Conservation (phyloP, 2,797 vertebrate species). For the Sardinella longiceps region DNA sequence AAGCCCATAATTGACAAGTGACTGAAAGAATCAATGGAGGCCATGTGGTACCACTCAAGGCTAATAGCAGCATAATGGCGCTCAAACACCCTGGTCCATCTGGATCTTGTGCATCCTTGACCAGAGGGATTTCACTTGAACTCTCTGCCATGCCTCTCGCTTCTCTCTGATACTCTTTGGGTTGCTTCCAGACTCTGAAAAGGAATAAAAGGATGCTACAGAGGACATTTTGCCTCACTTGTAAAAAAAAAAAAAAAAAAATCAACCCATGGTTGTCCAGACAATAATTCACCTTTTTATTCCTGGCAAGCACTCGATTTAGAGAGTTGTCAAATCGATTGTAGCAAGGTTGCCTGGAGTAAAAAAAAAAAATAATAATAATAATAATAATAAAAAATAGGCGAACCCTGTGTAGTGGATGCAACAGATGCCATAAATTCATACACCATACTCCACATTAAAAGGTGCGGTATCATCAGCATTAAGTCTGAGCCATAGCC, state of each 20-base stretch:
- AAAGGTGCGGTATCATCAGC: too few species aligned
- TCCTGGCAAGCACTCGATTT: neutral
- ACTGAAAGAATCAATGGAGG: constrained; percentile 62
- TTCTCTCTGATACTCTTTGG: constrained; percentile 23
- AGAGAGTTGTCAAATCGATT: neutral
- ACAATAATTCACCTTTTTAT: neutral
- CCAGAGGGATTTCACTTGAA: constrained; percentile 44
- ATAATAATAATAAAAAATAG: too few species aligned
- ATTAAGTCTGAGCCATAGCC: too few species aligned
- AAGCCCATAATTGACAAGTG: constrained; percentile 55
- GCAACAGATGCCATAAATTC: too few species aligned
- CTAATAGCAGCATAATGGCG: constrained; percentile 41
- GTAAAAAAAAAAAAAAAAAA: neutral
- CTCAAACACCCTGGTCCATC: constrained; percentile 53
- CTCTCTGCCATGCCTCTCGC: constrained; percentile 43
- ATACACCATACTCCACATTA: too few species aligned
- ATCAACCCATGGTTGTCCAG: neutral
- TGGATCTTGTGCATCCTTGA: constrained; percentile 49
- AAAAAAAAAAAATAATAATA: too few species aligned
- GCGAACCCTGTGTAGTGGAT: too few species aligned
- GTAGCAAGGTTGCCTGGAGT: neutral
- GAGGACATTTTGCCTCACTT: neutral
- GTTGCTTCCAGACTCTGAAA: neutral
- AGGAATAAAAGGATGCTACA: neutral
- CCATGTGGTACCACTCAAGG: constrained; percentile 63